A percentile compares a stretch with the other conserved stretches of the same genome.
Evolutionary conservation across 2,888 invertebrate genomes (phyloP).

Genomic region (Xanthorhoe designata): DNA sequence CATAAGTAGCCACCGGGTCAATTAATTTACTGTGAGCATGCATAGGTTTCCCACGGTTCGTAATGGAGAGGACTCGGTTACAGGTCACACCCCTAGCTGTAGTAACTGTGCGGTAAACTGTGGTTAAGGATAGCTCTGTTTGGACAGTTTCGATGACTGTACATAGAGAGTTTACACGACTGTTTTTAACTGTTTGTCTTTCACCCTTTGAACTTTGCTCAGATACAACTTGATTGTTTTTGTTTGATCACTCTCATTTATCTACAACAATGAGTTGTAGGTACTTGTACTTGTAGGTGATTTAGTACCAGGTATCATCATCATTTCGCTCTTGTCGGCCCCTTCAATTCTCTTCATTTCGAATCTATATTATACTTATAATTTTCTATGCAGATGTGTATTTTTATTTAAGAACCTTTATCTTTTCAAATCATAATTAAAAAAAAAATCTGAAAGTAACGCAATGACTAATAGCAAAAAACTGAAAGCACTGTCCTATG

Average conservation of each 20-base stretch:
- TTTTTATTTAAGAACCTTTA: too few relatives aligned
- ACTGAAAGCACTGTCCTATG: not conserved
- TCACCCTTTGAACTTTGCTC: slow-evolving; percentile 20
- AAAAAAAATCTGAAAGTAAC: not conserved
- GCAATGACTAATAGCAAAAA: not conserved
- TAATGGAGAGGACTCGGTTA: slow-evolving; percentile 72
- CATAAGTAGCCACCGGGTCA: slow-evolving; percentile 84
- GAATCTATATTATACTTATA: too few relatives aligned
- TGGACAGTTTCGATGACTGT: slow-evolving; percentile 57
- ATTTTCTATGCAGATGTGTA: too few relatives aligned
- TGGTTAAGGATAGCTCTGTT: slow-evolving; percentile 53
- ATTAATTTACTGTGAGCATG: slow-evolving; percentile 81
- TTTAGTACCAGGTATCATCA: too few relatives aligned
- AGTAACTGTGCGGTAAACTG: slow-evolving; percentile 37
- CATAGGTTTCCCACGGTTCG: slow-evolving; percentile 67
- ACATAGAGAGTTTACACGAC: slow-evolving; percentile 36
- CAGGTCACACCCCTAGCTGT: slow-evolving; percentile 68
- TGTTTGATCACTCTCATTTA: not conserved
- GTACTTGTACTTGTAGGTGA: not conserved
- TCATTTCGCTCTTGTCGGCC: too few relatives aligned
- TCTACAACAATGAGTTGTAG: not conserved
- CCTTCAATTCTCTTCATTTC: too few relatives aligned
- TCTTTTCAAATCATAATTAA: too few relatives aligned
- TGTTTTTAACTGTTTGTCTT: slow-evolving; percentile 31
- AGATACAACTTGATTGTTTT: slow-evolving; percentile 4